Evolutionary conservation across 2,888 invertebrate species (phyloP), one percentile per base, ranked within the genome.

Genomic region (Octodonta nipae): DNA sequence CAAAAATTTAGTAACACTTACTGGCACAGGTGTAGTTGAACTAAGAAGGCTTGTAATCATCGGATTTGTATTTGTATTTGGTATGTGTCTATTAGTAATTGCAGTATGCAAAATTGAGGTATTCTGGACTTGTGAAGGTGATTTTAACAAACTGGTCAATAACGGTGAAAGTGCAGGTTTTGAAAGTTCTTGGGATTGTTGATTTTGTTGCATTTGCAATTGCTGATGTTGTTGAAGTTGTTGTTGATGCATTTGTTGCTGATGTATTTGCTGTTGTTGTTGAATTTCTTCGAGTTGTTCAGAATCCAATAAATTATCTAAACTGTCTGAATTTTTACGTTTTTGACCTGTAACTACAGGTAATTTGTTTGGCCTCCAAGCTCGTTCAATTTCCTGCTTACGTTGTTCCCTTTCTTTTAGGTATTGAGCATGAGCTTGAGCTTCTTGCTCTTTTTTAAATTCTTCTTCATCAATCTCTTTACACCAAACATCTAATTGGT

Each of bases 131-230:
- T 71, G 70, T 15, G 71, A 70, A 1, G 73, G 72, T 26, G 78
- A 79, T 57, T 87, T 85, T 4, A 89, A 63, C 20, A 89, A 65
- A 27, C 86, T 86, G 5, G 88, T 86, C 28, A 89, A 65, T 26
- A 89, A 61, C 0, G 87, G 87, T 0, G 78, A 78, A 0, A 77
- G 66, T 0, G 71, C 73, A 2, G 71, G 64, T 36, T 66, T 67
- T 3, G 64, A 14, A 3, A 38, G 25, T 16, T 38, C 40, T 24
- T 38, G 38, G 6, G 26, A 30, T 29, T 35, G 27, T 11, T 37
- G 42, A 15, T 42, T 39, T 27, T 35, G 37, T 26, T 38, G 38
- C 22, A n/a, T n/a, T n/a, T n/a, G n/a, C n/a, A n/a, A n/a, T n/a
- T n/a, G n/a, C n/a, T n/a, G n/a, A n/a, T 35, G 43, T 22, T 47